A percentile compares a stretch with the other conserved stretches of the same genome.
Evolutionary conservation across 2,888 invertebrate genomes (phyloP).

Genomic region (Macaria liturata): DNA sequence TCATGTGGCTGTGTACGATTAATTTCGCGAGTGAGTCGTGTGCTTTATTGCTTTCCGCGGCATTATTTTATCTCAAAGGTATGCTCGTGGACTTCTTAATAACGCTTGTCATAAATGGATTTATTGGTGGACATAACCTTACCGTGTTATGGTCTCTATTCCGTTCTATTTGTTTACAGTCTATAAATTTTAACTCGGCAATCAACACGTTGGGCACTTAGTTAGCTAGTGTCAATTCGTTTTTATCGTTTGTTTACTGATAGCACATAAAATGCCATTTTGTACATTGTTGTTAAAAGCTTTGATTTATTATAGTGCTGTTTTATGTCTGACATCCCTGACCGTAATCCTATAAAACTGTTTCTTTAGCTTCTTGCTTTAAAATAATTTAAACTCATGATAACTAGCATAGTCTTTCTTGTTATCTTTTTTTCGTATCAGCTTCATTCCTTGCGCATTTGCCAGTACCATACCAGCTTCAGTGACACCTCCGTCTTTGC

Average conservation of each 20-base stretch:
- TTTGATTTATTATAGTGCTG: no score
- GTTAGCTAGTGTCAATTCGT: constrained; percentile 46
- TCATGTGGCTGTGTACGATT: constrained; percentile 12
- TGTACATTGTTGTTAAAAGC: not conserved
- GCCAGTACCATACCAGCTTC: no score
- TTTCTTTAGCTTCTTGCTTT: no score
- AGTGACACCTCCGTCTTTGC: constrained; percentile 16
- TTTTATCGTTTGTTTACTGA: not conserved
- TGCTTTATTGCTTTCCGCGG: constrained; percentile 39
- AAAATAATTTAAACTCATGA: no score
- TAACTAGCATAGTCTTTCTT: no score
- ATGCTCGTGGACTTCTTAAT: constrained; percentile 48
- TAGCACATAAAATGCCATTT: no score
- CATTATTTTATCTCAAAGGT: constrained; percentile 55
- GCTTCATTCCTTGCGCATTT: no score
- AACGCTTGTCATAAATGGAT: constrained; percentile 64
- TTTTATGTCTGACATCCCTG: no score
- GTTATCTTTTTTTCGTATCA: no score
- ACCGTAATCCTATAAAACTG: no score
- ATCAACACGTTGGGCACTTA: constrained; percentile 37
- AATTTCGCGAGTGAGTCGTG: constrained; percentile 31
- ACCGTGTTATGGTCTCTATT: constrained; percentile 54
- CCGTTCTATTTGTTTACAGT: constrained; percentile 52
- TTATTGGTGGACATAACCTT: constrained; percentile 46
- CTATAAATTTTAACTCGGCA: constrained; percentile 53